Evolutionary conservation across 2,888 invertebrate genomes (phyloP).

Genomic region (Byasa hedistus): DNA sequence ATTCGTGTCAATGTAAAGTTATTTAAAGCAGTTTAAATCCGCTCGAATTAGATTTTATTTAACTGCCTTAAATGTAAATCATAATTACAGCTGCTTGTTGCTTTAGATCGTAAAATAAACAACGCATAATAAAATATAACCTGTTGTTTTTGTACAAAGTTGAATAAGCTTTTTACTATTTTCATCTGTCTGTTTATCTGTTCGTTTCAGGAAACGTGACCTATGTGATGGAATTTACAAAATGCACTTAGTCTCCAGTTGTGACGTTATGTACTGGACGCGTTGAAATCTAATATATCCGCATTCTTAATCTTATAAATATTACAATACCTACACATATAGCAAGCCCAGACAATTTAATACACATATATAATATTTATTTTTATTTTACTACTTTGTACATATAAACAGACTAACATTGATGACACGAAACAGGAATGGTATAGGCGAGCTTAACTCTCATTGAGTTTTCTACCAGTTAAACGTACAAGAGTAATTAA

Average conservation of each 20-base stretch:
- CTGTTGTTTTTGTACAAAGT: no score
- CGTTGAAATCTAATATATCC: slow-evolving; percentile 22
- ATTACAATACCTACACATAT: background rate
- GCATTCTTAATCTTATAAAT: slow-evolving; percentile 9
- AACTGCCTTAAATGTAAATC: background rate
- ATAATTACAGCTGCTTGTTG: slow-evolving; percentile 7
- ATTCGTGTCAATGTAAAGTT: slow-evolving; percentile 22
- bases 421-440: no score
- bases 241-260: background rate
- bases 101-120: slow-evolving; percentile 2
- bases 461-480: no score
- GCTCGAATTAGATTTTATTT: background rate
- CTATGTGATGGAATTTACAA: background rate
- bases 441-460: no score
- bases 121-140: background rate
- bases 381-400: no score
- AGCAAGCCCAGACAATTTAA: background rate
- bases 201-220: no score
- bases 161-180: no score
- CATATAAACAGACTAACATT: no score
- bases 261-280: background rate
- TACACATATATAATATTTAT: background rate
- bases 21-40: slow-evolving; percentile 9
- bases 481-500: no score
- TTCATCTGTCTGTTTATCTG: no score